Evolutionary conservation across 2,797 vertebrate genomes (phyloP).

Genomic region (Crocodylus rhombifer): DNA sequence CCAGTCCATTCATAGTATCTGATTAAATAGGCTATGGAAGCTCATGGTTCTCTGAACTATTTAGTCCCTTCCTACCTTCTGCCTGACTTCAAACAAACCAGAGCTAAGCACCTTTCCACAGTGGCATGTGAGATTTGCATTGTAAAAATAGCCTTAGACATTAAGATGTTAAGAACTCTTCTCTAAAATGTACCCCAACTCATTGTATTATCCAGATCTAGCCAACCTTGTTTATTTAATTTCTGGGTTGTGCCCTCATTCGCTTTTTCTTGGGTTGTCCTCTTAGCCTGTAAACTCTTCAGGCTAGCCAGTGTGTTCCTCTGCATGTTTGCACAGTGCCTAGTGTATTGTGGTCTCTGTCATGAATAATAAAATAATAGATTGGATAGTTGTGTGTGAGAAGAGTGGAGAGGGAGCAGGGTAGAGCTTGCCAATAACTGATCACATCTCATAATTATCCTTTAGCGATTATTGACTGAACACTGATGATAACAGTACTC

Average conservation of each 20-base stretch:
- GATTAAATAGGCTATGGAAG: too few species aligned
- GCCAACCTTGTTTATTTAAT: neutral
- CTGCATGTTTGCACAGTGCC: neutral
- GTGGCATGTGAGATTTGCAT: too few species aligned
- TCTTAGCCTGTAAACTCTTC: neutral
- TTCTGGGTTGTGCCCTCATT: neutral
- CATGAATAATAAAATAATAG: neutral
- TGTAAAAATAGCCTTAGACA: neutral
- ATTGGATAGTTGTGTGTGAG: neutral
- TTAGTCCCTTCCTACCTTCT: too few species aligned
- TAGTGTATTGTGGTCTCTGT: neutral
- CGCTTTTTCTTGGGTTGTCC: neutral
- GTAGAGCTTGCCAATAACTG: neutral
- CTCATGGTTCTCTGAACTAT: too few species aligned
- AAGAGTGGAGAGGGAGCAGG: neutral
- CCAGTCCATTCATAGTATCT: too few species aligned
- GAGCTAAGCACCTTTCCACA: too few species aligned
- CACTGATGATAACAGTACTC: neutral
- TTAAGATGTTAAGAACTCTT: neutral
- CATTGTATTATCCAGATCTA: neutral
- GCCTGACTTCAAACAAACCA: too few species aligned
- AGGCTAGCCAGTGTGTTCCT: neutral
- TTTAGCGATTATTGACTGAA: neutral
- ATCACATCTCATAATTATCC: neutral
- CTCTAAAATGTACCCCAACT: neutral